Base-by-base conservation (phyloP, 2,888 invertebrate genomes). In the Cylindroiulus punctatus region DNA sequence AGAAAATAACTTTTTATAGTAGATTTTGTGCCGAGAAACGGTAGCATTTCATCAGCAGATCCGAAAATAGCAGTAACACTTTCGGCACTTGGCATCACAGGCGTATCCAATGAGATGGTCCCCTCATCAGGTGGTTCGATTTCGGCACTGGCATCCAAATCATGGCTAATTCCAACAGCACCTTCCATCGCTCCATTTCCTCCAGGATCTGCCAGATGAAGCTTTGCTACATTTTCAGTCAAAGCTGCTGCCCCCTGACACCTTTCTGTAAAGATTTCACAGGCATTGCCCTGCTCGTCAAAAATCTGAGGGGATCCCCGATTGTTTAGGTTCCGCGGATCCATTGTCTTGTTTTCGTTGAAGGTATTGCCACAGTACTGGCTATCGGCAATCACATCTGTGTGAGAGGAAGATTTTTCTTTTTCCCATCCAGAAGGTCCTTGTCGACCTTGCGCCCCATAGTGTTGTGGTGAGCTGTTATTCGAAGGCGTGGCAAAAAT, bases 41-140 rank as follows among this genome's bases (percentile, higher is more conserved):
- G 86, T 22, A 40, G 76, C 36, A 47, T 19, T n/a, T 42, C 47
- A 30, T 30, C 22, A 2, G 40, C 47, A 82, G 82, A 42, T 52
- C 85, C 85, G 36, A 87, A 87, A 42, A 87, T 36, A 8, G 81
- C 81, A 22, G 81, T 30, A 4, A 87, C 57, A 30, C 81, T 76
- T 10, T 87, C 87, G 4, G 65, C 84, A 42, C 57, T 26, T n/a
- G 87, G 87, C n/a, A 40, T 83, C 26, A 65, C 65, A 17, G 87
- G 87, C 2, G 87, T 85, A 14, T 87, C 87, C 36, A 87, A 30
- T 12, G 87, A 83, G 65, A 87, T 87, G 5, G 87, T 87, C n/a
- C 87, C 87, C 81, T 87, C 87, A 65, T 87, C 87, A 0, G 87
- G 87, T 1, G 87, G 86, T 44, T 87, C 87, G 8, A 87, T 47